Evolutionary conservation across 2,797 vertebrate genomes (phyloP), one percentile per base, ranked within the genome.

Genomic region (Xenentodon cancila): DNA sequence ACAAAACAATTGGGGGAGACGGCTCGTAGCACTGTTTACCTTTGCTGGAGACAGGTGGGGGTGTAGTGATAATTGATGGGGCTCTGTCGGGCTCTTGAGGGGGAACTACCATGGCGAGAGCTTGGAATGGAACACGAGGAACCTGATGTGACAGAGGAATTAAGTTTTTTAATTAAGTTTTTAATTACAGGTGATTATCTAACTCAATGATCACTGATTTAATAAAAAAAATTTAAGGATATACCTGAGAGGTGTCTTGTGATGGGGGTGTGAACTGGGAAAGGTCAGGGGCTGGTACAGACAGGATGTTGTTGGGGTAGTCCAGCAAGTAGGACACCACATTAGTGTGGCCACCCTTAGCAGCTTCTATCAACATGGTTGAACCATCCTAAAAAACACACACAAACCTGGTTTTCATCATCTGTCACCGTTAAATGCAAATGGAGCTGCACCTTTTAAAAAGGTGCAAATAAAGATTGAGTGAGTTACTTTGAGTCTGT

Each of bases 351-450:
- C 98, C 98, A 81, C 98, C 98, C 83, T 99, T 99, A 92, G 98
- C 98, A 81, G 98, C 97, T 95, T 99, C 98, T 81, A 99, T 99
- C 77, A 99, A 95, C 97, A 99, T 99, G 47, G 97, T 99, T 42
- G 97, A 99, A 64, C 97, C 97, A 93, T 99, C 98, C 98, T 99
- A 83, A 21, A 62, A 27, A 54, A 62, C 71, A 61, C 9, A 68
- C 1, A 30, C 30, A 30, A 3, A 43, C 4, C 37, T 9, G 7
- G n/a, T 53, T 61, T 62, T 9, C 19, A 17, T 48, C 3, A 48
- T 40, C 8, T 9, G 18, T 32, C 30, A 3, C 15, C 4, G 19
- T 46, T 20, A 40, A 17, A 60, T 15, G 9, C 2, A 52, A 1
- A 40, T 2, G 3, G 3, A 54, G 16, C 27, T 7, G 7, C 9